phyloP scores from a whole-genome alignment of 2,888 invertebrate genomes.

The Aphodius sticticus region DNA sequence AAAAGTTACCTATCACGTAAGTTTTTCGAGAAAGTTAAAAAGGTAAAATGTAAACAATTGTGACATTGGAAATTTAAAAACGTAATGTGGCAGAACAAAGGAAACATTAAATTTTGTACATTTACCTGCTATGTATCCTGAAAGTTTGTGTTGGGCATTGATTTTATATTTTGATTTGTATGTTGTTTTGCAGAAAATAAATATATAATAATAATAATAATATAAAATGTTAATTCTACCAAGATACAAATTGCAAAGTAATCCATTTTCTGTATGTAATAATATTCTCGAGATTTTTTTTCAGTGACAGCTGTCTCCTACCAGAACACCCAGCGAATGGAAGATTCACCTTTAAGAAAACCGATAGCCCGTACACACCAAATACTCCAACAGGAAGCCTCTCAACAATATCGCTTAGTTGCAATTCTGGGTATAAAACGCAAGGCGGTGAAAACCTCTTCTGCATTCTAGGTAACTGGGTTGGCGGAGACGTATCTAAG shows the following conservation, averaged over 20 bases:
- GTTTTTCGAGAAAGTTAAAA: too few relatives aligned
- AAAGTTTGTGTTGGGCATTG: too few relatives aligned
- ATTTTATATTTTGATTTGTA: too few relatives aligned
- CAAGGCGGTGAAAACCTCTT: not conserved
- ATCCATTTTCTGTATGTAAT: not conserved
- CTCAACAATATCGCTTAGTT: not conserved
- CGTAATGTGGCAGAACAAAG: conserved; percentile 21
- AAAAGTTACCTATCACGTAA: too few relatives aligned
- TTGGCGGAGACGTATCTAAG: not conserved
- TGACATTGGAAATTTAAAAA: too few relatives aligned
- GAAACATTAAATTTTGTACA: conserved; percentile 9
- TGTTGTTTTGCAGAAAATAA: too few relatives aligned
- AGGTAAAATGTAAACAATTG: too few relatives aligned
- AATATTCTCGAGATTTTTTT: not conserved
- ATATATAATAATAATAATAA: too few relatives aligned
- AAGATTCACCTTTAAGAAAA: not conserved
- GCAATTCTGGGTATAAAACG: not conserved
- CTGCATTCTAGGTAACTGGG: not conserved
- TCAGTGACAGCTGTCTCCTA: not conserved
- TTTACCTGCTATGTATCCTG: too few relatives aligned
- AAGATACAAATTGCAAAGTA: too few relatives aligned
- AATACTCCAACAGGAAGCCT: not conserved
- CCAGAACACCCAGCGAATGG: not conserved
- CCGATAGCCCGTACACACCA: not conserved
- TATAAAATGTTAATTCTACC: too few relatives aligned